Evolutionary conservation across 2,113 vertebrate species (phyloP), one percentile per base, ranked within the genome.

Genomic region (Elaphurus davidianus): DNA sequence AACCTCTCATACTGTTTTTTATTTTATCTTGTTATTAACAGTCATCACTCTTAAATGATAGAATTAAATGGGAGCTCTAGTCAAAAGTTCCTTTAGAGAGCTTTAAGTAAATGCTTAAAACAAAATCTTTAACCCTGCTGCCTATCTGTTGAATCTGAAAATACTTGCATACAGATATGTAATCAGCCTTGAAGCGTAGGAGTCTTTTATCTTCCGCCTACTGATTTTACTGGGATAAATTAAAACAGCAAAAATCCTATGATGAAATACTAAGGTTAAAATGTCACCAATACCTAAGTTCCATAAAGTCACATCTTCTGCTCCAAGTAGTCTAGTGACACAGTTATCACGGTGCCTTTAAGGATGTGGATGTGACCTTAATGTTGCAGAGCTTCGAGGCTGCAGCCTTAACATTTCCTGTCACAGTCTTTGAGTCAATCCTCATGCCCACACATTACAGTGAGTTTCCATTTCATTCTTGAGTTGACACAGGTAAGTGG

Each of bases 221-320:
- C 95, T 87, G 92, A 96, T 71, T 97, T 98, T 92, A 92, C 85
- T 52, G 23, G 59, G 36, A 91, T 74, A 83, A 96, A 94, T 94
- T 52, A 97, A 96, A 93, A 90, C 60, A 79, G 36, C 71, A 94
- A 96, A 79, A 50, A 83, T 79, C 6, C 13, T 36, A 91, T 71
- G 27, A 59, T 97, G 76, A 97, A 98, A 98, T 97, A 97, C 93
- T 91, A 97, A 92, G 25, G 50, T 92, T 98, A 71, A 96, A 97
- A 97, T 97, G 97, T 97, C 98, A 98, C 62, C 76, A 84, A 97
- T 71, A 74, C 64, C 71, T n/a, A 94, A 81, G 47, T 96, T 93
- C 23, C 52, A 64, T 47, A 59, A 96, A 90, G 91, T 82, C 60
- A 76, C 62, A 30, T 96, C 62, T 96, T 74, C 62, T 59, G 40